phyloP scores from a whole-genome alignment of 30 jellyfish, hydroid and myxozoan genomes.

The Aurelia coerulea region DNA sequence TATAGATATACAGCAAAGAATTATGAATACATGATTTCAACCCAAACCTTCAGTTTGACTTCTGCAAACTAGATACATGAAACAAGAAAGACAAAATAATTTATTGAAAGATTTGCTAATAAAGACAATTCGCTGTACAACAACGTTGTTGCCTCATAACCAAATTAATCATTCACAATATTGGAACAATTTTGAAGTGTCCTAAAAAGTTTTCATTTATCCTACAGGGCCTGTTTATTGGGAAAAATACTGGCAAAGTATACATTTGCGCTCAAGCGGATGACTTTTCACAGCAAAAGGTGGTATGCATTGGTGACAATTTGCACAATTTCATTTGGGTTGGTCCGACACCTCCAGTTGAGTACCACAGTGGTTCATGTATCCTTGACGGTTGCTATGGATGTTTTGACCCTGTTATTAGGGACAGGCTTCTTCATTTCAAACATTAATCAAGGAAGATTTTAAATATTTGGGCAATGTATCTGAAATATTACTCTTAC shows the following conservation, averaged over 20 bases:
- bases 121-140: too few relatives aligned
- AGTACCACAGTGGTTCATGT: constrained; percentile 83
- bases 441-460: constrained; percentile 20
- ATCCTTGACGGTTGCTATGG: constrained; percentile 91
- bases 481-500: not conserved
- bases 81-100: too few relatives aligned
- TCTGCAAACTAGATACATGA: too few relatives aligned
- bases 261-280: constrained; percentile 93
- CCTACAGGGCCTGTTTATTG: constrained; percentile 88
- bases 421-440: constrained; percentile 83
- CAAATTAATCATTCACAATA: too few relatives aligned
- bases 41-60: too few relatives aligned
- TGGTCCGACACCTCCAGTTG: constrained; percentile 89
- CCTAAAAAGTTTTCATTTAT: too few relatives aligned
- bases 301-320: constrained; percentile 79
- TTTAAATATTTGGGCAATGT: not conserved
- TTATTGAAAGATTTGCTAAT: too few relatives aligned
- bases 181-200: too few relatives aligned
- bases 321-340: constrained; percentile 85
- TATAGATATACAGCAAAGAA: too few relatives aligned
- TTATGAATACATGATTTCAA: too few relatives aligned
- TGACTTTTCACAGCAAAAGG: constrained; percentile 96
- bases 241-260: constrained; percentile 85
- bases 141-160: too few relatives aligned
- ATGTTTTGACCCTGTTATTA: constrained; percentile 92